A percentile compares a stretch with the other conserved stretches of the same genome.
phyloP scores from a whole-genome alignment of 1,140 invertebrate genomes.

The Spodoptera litura region DNA sequence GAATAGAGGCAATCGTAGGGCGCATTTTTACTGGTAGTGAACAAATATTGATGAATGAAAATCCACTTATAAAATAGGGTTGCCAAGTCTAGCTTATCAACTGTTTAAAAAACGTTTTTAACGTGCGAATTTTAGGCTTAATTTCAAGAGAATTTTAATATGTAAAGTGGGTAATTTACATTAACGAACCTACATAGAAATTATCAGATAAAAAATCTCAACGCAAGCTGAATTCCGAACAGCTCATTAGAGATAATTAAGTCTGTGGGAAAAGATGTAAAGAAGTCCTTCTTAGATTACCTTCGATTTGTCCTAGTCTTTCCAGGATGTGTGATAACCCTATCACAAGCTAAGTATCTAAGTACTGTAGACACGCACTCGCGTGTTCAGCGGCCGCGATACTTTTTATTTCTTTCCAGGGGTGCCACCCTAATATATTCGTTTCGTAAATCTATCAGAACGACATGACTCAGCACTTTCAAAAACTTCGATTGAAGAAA shows the following conservation, averaged over 20 bases:
- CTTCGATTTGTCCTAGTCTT: background rate
- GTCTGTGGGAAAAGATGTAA: background rate
- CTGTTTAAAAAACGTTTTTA: too few species aligned
- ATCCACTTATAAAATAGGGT: slow-evolving; percentile 11
- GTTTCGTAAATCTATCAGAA: slow-evolving; percentile 38
- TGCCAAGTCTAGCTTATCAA: background rate
- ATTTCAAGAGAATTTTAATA: too few species aligned
- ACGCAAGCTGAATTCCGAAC: background rate
- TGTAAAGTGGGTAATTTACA: too few species aligned
- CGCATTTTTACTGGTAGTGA: slow-evolving; percentile 17
- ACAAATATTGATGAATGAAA: slow-evolving; percentile 39
- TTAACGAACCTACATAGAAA: too few species aligned
- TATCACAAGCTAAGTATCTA: background rate
- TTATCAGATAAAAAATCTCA: background rate
- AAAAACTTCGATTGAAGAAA: slow-evolving; percentile 20
- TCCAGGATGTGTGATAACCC: slow-evolving; percentile 22
- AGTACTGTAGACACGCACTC: slow-evolving; percentile 38
- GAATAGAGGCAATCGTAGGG: slow-evolving; percentile 3
- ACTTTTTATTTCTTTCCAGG: slow-evolving; percentile 31
- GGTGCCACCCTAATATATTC: slow-evolving; percentile 31
- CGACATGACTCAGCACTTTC: slow-evolving; percentile 24
- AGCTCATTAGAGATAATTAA: background rate
- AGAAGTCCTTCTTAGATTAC: background rate
- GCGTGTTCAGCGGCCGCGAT: slow-evolving; percentile 40
- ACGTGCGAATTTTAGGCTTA: too few species aligned